Evolutionary conservation across 2,113 vertebrate species (phyloP).

Genomic region (Meriones unguiculatus): DNA sequence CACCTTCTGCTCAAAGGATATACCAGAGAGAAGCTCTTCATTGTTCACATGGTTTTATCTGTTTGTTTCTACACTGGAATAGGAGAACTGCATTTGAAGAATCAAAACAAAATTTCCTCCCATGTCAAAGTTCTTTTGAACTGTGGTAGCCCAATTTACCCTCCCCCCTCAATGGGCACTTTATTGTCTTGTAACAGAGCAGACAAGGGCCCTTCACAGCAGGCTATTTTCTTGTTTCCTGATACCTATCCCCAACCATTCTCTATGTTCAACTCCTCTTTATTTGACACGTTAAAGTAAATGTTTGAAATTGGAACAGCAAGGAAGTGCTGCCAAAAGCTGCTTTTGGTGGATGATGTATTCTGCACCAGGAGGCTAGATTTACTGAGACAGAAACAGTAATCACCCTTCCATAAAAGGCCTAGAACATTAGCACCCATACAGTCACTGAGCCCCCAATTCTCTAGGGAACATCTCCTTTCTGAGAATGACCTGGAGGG

Average conservation of each 20-base stretch:
- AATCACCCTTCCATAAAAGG: neutral
- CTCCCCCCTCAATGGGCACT: no score
- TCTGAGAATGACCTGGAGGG: fast-evolving
- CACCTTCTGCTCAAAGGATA: neutral
- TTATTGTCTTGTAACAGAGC: neutral
- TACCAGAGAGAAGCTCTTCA: neutral
- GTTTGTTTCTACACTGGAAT: neutral
- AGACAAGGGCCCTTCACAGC: no score
- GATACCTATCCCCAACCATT: neutral
- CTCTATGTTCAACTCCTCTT: no score
- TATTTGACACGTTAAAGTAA: neutral
- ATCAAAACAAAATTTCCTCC: neutral
- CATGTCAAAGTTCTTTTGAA: neutral
- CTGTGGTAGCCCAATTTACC: neutral
- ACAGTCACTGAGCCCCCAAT: no score
- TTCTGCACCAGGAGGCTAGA: neutral
- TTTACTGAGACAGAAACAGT: neutral
- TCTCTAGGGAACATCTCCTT: neutral
- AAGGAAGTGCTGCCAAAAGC: neutral
- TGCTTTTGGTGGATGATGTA: no score
- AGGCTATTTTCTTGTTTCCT: neutral
- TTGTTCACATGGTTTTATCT: neutral
- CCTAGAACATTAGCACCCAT: neutral
- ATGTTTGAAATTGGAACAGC: neutral
- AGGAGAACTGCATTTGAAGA: neutral